These are phyloP conservation scores for Centropus bengalensis DNA, from an alignment of 2,113 vertebrate species.

Conservation along the genomic window DNA sequence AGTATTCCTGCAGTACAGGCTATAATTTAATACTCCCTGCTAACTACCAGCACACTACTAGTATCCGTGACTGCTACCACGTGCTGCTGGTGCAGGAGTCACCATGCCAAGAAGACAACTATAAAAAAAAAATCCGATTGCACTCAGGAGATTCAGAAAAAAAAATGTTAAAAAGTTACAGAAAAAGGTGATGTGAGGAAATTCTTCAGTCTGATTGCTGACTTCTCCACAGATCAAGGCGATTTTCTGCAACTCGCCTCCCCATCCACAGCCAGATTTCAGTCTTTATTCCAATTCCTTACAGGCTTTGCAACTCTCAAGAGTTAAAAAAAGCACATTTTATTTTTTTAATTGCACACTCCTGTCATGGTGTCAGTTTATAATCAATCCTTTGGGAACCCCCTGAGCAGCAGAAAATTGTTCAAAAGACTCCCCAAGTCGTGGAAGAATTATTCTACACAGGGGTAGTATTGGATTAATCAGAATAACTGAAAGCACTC, in stretches of 20 bases:
- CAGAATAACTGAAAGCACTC: background rate
- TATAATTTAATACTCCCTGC: background rate
- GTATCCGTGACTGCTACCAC: background rate
- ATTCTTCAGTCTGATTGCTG: background rate
- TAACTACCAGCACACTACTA: background rate
- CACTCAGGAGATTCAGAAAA: background rate
- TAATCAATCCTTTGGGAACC: background rate
- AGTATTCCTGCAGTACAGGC: background rate
- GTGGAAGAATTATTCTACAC: background rate
- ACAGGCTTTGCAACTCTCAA: background rate
- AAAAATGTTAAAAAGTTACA: background rate
- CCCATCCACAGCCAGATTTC: background rate
- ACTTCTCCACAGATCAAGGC: background rate
- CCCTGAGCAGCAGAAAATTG: constrained; percentile 17
- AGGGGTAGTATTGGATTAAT: background rate
- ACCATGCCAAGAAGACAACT: background rate
- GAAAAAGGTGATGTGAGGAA: background rate
- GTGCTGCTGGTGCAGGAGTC: background rate
- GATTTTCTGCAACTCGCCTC: background rate
- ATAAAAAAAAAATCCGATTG: background rate
- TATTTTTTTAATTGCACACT: background rate
- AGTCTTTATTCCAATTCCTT: background rate
- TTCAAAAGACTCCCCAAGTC: background rate
- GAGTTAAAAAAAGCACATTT: background rate
- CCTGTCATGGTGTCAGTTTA: background rate